Conservation (phyloP, 2,888 invertebrate species). For the Campopleginae sp. region DNA sequence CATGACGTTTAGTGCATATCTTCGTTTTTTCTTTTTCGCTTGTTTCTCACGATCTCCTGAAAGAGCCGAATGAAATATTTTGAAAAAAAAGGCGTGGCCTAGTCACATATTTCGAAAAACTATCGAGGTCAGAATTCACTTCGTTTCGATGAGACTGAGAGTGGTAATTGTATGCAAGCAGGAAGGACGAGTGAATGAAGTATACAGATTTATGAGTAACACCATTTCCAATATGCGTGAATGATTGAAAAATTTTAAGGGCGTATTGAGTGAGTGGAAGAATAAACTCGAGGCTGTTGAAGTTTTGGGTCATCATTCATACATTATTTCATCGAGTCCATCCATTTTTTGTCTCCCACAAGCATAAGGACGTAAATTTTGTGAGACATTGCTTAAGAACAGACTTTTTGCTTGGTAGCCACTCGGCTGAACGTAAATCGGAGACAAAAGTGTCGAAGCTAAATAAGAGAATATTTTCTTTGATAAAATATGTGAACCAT, state of each 20-base stretch:
- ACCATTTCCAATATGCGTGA: neutral
- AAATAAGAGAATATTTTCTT: slow-evolving; percentile 50
- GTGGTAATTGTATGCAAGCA: slow-evolving; percentile 24
- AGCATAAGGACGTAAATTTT: slow-evolving; percentile 11
- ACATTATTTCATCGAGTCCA: slow-evolving; percentile 1
- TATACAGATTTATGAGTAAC: neutral
- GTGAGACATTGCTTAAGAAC: neutral
- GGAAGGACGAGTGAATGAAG: slow-evolving; percentile 22
- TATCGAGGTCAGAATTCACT: neutral
- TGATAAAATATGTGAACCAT: slow-evolving; percentile 33
- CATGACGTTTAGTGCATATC: neutral
- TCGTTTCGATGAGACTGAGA: slow-evolving; percentile 22
- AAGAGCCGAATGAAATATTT: neutral
- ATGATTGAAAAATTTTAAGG: slow-evolving; percentile 7
- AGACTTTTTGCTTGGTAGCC: neutral
- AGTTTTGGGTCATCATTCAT: slow-evolving; percentile 18
- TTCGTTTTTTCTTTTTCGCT: neutral
- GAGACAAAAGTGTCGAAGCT: slow-evolving; percentile 30
- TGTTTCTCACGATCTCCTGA: neutral
- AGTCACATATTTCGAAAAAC: neutral
- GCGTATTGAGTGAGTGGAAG: slow-evolving; percentile 12
- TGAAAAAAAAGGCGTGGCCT: neutral
- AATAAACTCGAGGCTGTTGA: slow-evolving; percentile 2
- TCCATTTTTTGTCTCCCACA: neutral
- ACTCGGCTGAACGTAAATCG: slow-evolving; percentile 1